Evolutionary conservation across 2,797 vertebrate genomes (phyloP), one percentile per base, ranked within the genome.

Genomic region (Fistularia commersonii): DNA sequence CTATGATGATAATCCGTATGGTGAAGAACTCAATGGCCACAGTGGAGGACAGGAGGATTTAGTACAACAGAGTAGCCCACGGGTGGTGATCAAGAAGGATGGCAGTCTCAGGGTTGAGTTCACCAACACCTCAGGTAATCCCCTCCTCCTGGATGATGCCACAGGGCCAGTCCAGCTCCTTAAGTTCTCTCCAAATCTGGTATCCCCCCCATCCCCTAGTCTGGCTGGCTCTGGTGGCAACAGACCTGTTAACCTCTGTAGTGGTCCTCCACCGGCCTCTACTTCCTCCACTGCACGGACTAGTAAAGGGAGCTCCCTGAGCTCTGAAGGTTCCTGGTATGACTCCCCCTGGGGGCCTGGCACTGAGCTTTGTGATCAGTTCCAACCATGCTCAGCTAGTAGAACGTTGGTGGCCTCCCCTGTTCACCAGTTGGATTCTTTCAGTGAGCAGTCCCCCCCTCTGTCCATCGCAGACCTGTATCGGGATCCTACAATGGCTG

Each of bases 251-350:
- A 73, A 80, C 54, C 88, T 83, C 50, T 72, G 34, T 5, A 74
- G 55, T 8, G 88, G 56, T 13, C 89, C 49, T 55, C 88, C 56
- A 0, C 83, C 90, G 5, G 80, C 89, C 0, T 91, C 89, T 69
- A 91, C 90, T 52, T 90, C 90, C 62, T 92, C 90, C 38, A 90
- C 83, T 6, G 90, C 92, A 64, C 89, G 90, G 45, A 95, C 94
- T 37, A 97, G 95, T 82, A 95, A 96, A 74, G 94, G 94, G 13
- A 98, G 95, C 81, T 97, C 94, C 0, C 82, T 96, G 47, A 96
- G 95, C 76, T 98, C 95, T 0, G 95, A 97, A 52, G 92, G 92
- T 3, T 98, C 95, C 1, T 98, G 95, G 95, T 96, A 95, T 35
- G 95, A 98, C 77, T 93, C 91, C n/a, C 94, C 93, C 0, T 97